A percentile compares a stretch with the other conserved stretches of the same genome.
Evolutionary conservation across 2,797 vertebrate genomes (phyloP).

Genomic region (Distichodus sexfasciatus): DNA sequence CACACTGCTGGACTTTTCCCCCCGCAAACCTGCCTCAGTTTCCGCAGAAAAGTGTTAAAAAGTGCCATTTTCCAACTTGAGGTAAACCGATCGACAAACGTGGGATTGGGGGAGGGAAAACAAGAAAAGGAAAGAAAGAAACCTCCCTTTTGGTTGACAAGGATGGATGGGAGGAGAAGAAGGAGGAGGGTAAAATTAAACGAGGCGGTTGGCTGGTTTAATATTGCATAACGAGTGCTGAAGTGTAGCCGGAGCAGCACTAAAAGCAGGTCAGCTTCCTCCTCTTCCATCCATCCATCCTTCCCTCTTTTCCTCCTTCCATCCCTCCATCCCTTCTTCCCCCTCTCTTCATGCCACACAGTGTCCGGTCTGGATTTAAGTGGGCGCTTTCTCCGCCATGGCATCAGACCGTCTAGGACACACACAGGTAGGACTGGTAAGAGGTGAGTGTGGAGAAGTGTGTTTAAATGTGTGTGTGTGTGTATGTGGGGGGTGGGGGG

Average conservation of each 20-base stretch:
- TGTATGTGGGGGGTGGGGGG: conserved; percentile 52
- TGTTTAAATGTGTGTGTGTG: conserved; percentile 69
- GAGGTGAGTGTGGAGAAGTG: conserved; percentile 46
- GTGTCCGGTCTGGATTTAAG: conserved; percentile 82
- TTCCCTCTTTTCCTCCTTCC: conserved; percentile 58
- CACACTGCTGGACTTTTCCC: conserved; percentile 3
- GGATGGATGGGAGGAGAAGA: conserved; percentile 29
- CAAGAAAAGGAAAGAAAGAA: conserved; percentile 18
- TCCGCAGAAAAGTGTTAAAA: conserved; percentile 51
- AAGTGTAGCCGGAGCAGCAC: conserved; percentile 81
- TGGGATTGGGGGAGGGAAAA: conserved; percentile 55
- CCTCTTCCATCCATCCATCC: conserved; percentile 55
- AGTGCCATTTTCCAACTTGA: conserved; percentile 72
- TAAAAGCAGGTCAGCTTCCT: conserved; percentile 82
- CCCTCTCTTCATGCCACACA: conserved; percentile 75
- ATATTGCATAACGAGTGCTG: conserved; percentile 99
- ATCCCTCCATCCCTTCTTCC: conserved; percentile 56
- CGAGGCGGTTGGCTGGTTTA: conserved; percentile 91
- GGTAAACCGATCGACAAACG: conserved; percentile 58
- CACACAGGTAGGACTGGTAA: conserved; percentile 25
- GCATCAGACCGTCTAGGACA: conserved; percentile 73
- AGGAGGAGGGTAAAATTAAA: conserved; percentile 34
- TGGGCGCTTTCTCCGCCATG: conserved; percentile 57
- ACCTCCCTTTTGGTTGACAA: neutral
- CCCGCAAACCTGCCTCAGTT: conserved; percentile 38